Evolutionary conservation across 2,797 vertebrate genomes (phyloP).

Genomic region (Spheniscus humboldti): DNA sequence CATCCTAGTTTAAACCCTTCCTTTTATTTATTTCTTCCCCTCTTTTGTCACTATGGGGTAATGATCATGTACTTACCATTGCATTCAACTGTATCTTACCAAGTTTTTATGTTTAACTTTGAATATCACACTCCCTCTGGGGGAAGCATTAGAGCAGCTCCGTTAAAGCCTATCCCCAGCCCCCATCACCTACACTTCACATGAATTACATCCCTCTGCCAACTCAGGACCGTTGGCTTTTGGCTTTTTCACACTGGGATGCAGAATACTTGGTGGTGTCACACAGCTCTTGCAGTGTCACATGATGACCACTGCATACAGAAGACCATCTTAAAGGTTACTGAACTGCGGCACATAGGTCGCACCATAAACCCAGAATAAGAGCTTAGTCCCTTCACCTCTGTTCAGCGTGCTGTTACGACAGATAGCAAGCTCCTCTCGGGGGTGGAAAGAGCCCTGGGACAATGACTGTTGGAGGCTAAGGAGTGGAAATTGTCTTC

Average conservation of each 20-base stretch:
- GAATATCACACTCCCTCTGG: neutral
- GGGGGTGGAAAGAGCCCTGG: too few species aligned
- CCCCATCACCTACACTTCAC: neutral
- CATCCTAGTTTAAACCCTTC: neutral
- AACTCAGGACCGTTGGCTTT: neutral
- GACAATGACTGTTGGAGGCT: rapidly evolving
- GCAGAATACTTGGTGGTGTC: neutral
- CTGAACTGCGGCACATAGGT: neutral
- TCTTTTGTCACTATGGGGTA: neutral
- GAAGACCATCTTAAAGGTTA: neutral
- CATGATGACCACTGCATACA: neutral
- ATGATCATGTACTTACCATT: neutral
- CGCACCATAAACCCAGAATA: neutral
- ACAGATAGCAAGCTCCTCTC: neutral
- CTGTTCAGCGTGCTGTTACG: neutral
- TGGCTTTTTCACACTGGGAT: neutral
- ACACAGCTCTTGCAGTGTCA: neutral
- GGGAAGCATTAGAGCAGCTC: neutral
- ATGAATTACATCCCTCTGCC: neutral
- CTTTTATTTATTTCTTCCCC: neutral
- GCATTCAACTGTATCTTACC: neutral
- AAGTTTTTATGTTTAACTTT: neutral
- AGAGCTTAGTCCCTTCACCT: neutral
- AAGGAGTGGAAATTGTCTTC: neutral
- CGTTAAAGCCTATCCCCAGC: neutral